These are phyloP conservation scores for Probaryconus sp. DNA, from an alignment of 1,140 invertebrate species.

Conservation along the genomic window DNA sequence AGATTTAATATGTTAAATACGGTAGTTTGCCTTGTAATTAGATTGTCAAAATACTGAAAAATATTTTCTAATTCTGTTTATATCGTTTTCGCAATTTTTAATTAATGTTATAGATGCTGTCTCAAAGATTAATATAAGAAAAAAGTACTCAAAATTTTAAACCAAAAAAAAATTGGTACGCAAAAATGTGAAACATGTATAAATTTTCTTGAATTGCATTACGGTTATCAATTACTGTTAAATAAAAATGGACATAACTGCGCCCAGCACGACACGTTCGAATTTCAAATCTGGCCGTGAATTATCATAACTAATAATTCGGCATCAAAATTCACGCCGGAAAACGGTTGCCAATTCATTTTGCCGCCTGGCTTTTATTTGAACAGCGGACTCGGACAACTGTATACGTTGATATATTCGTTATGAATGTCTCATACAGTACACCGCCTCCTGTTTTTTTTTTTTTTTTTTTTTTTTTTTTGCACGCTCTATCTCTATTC, in stretches of 20 bases:
- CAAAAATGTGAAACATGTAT: no score
- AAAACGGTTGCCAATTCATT: slow-evolving; percentile 49
- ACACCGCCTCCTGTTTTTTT: slow-evolving; percentile 1
- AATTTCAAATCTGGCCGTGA: slow-evolving; percentile 50
- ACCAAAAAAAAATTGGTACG: no score
- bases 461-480: slow-evolving; percentile 16
- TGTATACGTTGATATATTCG: slow-evolving; percentile 48
- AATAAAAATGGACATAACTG: slow-evolving; percentile 3
- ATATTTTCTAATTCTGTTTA: no score
- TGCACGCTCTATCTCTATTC: slow-evolving; percentile 34
- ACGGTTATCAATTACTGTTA: slow-evolving; percentile 8
- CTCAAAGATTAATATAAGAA: no score
- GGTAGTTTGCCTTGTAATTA: no score
- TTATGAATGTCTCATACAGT: slow-evolving; percentile 49
- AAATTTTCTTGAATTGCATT: background rate
- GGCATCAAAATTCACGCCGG: slow-evolving; percentile 50
- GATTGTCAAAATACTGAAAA: no score
- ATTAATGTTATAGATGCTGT: no score
- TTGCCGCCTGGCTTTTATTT: slow-evolving; percentile 44
- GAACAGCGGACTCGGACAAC: slow-evolving; percentile 31
- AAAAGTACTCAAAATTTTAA: no score
- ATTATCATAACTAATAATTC: slow-evolving; percentile 62
- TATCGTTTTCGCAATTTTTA: no score
- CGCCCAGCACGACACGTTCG: slow-evolving; percentile 10
- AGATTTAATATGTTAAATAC: background rate